Conservation (phyloP, 2,797 vertebrate species). For the Hybognathus amarus region DNA sequence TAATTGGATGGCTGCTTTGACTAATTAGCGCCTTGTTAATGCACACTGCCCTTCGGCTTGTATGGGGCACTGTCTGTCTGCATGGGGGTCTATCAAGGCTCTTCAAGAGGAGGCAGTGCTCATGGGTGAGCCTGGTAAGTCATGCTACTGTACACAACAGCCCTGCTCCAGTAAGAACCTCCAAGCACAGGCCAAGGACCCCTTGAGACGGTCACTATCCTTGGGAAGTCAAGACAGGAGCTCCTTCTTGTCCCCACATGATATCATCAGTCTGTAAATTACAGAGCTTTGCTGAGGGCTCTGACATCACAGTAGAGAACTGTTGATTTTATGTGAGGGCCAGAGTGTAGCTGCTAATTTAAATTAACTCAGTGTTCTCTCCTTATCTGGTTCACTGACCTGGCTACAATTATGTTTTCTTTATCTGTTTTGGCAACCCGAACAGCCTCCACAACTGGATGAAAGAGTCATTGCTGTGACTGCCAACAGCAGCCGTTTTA, state of each 20-base stretch:
- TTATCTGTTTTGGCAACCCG: conserved; percentile 50
- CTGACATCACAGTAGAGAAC: conserved; percentile 39
- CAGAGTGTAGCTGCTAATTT: conserved; percentile 78
- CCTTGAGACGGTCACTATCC: conserved; percentile 26
- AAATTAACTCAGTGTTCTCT: conserved; percentile 75
- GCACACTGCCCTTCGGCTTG: conserved; percentile 62
- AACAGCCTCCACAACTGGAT: conserved; percentile 35
- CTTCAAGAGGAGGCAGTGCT: conserved; percentile 24
- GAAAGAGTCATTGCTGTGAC: conserved; percentile 38
- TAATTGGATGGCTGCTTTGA: conserved; percentile 78
- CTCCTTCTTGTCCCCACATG: conserved; percentile 10
- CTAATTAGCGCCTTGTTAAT: conserved; percentile 80
- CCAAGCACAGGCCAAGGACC: conserved; percentile 20
- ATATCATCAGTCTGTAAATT: conserved; percentile 30
- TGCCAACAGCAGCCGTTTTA: conserved; percentile 24
- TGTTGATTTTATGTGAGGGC: conserved; percentile 69
- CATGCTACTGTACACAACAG: conserved; percentile 9
- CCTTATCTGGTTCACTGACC: conserved; percentile 59
- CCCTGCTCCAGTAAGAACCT: conserved; percentile 22
- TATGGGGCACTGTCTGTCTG: conserved; percentile 22
- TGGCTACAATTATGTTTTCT: conserved; percentile 42
- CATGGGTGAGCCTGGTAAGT: conserved; percentile 28
- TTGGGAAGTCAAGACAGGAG: not conserved
- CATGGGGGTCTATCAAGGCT: conserved; percentile 37
- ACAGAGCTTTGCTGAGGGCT: conserved; percentile 6